Evolutionary conservation across 2,888 invertebrate genomes (phyloP).

Genomic region (Acleris laterana): DNA sequence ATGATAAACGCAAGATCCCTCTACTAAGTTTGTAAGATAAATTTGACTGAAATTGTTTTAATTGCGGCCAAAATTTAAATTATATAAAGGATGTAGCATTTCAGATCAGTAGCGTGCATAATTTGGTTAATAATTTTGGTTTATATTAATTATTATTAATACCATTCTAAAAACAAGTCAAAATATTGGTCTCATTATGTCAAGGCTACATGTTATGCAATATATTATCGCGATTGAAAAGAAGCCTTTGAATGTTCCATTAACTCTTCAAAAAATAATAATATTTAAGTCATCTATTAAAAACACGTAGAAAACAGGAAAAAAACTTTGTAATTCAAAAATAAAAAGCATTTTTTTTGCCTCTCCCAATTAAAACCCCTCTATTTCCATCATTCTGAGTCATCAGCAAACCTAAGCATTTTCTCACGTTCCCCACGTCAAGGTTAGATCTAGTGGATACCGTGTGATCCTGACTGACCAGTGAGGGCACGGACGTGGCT

Average conservation of each 20-base stretch:
- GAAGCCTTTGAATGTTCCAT: no score
- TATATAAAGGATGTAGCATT: neutral
- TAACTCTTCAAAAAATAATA: no score
- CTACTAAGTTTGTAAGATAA: conserved; percentile 6
- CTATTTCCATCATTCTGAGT: neutral
- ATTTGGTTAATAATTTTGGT: neutral
- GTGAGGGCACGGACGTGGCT: conserved; percentile 62
- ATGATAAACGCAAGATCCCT: conserved; percentile 17
- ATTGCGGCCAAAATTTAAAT: neutral
- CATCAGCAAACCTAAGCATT: conserved; percentile 48
- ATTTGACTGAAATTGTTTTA: conserved; percentile 11
- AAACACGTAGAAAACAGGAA: no score
- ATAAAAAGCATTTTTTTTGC: neutral
- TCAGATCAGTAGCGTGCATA: neutral
- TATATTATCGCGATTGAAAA: no score
- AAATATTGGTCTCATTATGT: no score
- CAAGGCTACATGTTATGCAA: no score
- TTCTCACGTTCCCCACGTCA: conserved; percentile 67
- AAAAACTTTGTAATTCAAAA: no score
- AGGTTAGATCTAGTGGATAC: conserved; percentile 70
- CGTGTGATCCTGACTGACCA: conserved; percentile 54
- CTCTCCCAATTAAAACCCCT: neutral
- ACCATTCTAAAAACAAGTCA: no score
- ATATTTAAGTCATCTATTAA: no score
- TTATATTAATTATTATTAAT: neutral